phyloP scores from a whole-genome alignment of 2,888 invertebrate species.

The Pediacus dermestoides region DNA sequence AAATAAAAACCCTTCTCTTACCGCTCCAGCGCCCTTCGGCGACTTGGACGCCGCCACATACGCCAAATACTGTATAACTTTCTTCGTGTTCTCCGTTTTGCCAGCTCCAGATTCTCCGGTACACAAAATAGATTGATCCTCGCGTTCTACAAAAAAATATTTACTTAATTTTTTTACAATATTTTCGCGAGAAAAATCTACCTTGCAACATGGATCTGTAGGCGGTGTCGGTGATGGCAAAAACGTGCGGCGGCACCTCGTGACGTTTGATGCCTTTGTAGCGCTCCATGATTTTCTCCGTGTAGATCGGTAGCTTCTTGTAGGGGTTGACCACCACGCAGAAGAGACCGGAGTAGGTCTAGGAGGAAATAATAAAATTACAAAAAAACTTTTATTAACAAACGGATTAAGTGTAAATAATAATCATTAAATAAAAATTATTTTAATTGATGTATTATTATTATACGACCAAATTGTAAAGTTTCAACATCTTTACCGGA shows the following conservation, averaged over 20 bases:
- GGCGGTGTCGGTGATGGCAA: conserved; percentile 98
- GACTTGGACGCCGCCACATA: conserved; percentile 98
- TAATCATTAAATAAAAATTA: too few relatives aligned
- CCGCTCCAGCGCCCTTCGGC: conserved; percentile 84
- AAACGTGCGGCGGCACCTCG: conserved; percentile 99
- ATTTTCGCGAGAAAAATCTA: conserved; percentile 41
- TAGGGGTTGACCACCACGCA: conserved; percentile 99
- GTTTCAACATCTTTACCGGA: too few relatives aligned
- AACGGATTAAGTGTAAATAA: conserved; percentile 2
- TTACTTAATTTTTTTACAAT: conserved; percentile 2
- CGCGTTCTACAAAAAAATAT: conserved; percentile 73
- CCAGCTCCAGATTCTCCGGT: conserved; percentile 99
- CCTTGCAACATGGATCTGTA: conserved; percentile 99
- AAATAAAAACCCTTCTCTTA: too few relatives aligned
- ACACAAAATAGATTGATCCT: conserved; percentile 98
- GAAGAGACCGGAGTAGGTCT: conserved; percentile 99
- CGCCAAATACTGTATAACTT: conserved; percentile 99
- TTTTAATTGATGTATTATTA: too few relatives aligned
- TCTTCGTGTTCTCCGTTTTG: conserved; percentile 99
- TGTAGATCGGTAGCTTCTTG: conserved; percentile 98
- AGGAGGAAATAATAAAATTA: conserved; percentile 48
- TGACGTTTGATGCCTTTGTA: conserved; percentile 99
- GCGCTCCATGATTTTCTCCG: conserved; percentile 98
- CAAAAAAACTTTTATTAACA: neutral
- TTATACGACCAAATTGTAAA: too few relatives aligned